These are phyloP conservation scores for Tetramorium simillimum DNA, from an alignment of 1,140 invertebrate species.

Conservation along the genomic window DNA sequence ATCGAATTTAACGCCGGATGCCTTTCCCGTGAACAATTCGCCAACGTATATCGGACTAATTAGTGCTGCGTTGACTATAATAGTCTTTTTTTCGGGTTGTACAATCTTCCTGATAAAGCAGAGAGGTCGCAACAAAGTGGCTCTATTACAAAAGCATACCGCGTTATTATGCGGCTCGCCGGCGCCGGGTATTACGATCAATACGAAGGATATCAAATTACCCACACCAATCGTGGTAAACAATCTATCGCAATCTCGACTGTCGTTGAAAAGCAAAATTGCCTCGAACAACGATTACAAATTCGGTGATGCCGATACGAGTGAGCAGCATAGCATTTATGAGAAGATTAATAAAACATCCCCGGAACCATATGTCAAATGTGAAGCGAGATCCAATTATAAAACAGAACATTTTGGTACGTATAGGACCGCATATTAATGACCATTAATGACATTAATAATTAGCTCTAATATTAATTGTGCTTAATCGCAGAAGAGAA, in stretches of 20 bases:
- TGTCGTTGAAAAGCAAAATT: constrained; percentile 84
- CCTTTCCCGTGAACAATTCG: constrained; percentile 88
- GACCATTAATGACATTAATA: constrained; percentile 30
- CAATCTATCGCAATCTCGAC: constrained; percentile 85
- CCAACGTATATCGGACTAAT: constrained; percentile 92
- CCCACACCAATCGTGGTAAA: constrained; percentile 87
- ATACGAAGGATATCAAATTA: constrained; percentile 89
- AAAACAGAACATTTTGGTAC: constrained; percentile 50
- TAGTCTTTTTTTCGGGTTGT: constrained; percentile 89
- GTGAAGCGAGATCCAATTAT: constrained; percentile 45
- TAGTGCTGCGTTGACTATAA: constrained; percentile 91
- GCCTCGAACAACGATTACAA: constrained; percentile 64
- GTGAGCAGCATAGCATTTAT: constrained; percentile 8
- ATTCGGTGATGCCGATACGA: constrained; percentile 25
- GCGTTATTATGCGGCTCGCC: constrained; percentile 84
- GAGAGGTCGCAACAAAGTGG: constrained; percentile 89
- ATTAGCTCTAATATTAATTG: constrained; percentile 27
- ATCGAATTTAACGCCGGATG: constrained; percentile 87
- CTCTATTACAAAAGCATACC: constrained; percentile 90
- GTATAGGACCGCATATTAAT: constrained; percentile 43
- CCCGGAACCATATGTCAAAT: constrained; percentile 16
- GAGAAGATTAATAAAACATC: constrained; percentile 48
- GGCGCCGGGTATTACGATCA: constrained; percentile 87
- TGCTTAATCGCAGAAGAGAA: neutral
- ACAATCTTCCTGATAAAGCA: constrained; percentile 90